Conservation (phyloP, 2,888 invertebrate species). For the Caenorhabditis panamensis region DNA sequence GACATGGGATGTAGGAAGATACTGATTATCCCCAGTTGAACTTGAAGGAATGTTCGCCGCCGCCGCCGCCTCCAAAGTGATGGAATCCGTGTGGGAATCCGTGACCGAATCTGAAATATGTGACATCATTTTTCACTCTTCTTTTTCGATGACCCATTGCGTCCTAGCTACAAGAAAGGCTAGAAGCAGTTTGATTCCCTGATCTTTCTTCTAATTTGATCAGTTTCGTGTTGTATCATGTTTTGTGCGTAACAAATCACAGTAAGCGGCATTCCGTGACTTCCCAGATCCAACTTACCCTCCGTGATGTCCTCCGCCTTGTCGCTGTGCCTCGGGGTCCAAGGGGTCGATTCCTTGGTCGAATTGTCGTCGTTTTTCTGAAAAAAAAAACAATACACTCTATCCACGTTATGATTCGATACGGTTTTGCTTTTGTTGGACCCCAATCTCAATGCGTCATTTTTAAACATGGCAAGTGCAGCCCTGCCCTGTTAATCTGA, state of each 20-base stretch:
- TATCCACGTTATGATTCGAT: constrained; percentile 14
- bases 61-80: constrained; percentile 75
- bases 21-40: constrained; percentile 75
- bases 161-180: background rate
- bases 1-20: background rate
- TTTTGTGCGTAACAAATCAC: no score
- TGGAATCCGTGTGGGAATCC: constrained; percentile 78
- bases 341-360: constrained; percentile 96
- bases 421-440: constrained; percentile 38
- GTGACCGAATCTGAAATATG: constrained; percentile 57
- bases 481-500: constrained; percentile 26
- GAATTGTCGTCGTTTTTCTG: constrained; percentile 94
- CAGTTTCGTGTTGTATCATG: background rate
- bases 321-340: constrained; percentile 89
- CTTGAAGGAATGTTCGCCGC: constrained; percentile 76
- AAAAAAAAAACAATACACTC: constrained; percentile 78
- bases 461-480: background rate
- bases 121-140: background rate
- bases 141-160: background rate
- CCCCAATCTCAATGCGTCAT: constrained; percentile 13
- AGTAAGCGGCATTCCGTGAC: no score
- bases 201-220: background rate
- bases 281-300: constrained; percentile 40
- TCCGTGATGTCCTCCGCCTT: constrained; percentile 66
- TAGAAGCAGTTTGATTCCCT: background rate